Percentiles rank a stretch among this genome's conserved stretches.
Conservation (phyloP, 1,140 invertebrate species). For the Drosophila fuyamai region DNA sequence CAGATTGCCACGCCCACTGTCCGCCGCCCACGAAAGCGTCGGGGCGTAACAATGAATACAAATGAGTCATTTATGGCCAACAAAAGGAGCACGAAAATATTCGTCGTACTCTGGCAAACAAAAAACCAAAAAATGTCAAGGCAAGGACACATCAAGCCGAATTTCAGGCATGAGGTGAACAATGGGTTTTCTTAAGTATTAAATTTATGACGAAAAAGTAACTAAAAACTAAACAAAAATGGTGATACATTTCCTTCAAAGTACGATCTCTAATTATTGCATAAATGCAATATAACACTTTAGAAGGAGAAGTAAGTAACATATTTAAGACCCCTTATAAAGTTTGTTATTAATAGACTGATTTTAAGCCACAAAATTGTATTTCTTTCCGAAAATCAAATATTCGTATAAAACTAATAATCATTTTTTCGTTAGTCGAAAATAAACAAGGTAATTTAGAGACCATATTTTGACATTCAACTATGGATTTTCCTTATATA, state of each 20-base stretch:
- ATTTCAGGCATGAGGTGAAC: neutral
- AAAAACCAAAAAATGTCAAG: slow-evolving; percentile 28
- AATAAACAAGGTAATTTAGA: neutral
- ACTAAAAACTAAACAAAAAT: too few relatives aligned
- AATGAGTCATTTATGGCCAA: slow-evolving; percentile 59
- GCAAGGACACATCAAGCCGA: slow-evolving; percentile 13
- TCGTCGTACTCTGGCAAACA: slow-evolving; percentile 1
- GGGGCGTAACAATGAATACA: slow-evolving; percentile 57
- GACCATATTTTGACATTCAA: too few relatives aligned
- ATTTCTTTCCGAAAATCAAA: too few relatives aligned
- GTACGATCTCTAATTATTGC: too few relatives aligned
- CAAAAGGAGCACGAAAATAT: slow-evolving; percentile 29
- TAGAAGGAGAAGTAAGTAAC: too few relatives aligned
- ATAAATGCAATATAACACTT: too few relatives aligned
- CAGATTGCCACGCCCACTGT: slow-evolving; percentile 16
- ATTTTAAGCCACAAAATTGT: too few relatives aligned
- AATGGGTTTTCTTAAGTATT: slow-evolving; percentile 1
- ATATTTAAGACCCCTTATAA: too few relatives aligned
- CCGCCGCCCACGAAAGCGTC: slow-evolving; percentile 20
- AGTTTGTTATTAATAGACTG: too few relatives aligned
- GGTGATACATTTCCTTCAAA: too few relatives aligned
- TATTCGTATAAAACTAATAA: too few relatives aligned
- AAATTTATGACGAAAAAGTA: neutral
- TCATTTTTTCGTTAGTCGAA: too few relatives aligned
- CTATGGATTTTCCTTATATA: neutral